Conservation (phyloP, 2,113 vertebrate species). For the Calypte anna region DNA sequence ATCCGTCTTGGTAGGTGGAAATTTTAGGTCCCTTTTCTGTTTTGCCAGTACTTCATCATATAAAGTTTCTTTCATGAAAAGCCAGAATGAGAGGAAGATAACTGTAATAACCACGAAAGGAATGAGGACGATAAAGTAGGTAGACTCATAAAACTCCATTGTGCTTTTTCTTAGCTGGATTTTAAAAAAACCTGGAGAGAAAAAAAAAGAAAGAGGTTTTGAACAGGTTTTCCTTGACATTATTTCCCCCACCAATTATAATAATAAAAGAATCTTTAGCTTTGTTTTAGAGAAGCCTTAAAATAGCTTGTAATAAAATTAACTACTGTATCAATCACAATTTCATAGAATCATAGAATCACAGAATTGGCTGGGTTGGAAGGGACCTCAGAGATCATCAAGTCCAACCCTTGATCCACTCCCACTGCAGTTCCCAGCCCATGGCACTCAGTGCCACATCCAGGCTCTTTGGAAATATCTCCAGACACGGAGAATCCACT, state of each 20-base stretch:
- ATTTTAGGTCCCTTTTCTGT: slow-evolving; percentile 91
- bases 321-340: not conserved
- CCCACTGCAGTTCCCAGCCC: too few species aligned
- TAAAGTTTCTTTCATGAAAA: slow-evolving; percentile 98
- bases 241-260: not conserved
- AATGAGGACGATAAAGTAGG: slow-evolving; percentile 93
- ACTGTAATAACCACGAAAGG: slow-evolving; percentile 91
- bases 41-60: slow-evolving; percentile 95
- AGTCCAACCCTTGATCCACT: too few species aligned
- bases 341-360: not conserved
- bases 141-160: slow-evolving; percentile 95
- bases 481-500: too few species aligned
- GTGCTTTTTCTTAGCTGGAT: slow-evolving; percentile 75
- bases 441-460: too few species aligned
- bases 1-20: slow-evolving; percentile 85
- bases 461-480: too few species aligned
- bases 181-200: not conserved
- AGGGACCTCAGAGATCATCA: too few species aligned
- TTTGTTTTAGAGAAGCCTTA: not conserved
- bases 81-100: slow-evolving; percentile 98
- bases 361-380: too few species aligned
- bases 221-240: not conserved
- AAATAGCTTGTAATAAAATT: not conserved
- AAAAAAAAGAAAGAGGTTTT: not conserved
- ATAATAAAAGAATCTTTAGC: not conserved